Percentiles rank a stretch among this genome's conserved stretches.
These are phyloP conservation scores for Nothura maculosa DNA, from an alignment of 2,797 vertebrate species.

Conservation along the genomic window DNA sequence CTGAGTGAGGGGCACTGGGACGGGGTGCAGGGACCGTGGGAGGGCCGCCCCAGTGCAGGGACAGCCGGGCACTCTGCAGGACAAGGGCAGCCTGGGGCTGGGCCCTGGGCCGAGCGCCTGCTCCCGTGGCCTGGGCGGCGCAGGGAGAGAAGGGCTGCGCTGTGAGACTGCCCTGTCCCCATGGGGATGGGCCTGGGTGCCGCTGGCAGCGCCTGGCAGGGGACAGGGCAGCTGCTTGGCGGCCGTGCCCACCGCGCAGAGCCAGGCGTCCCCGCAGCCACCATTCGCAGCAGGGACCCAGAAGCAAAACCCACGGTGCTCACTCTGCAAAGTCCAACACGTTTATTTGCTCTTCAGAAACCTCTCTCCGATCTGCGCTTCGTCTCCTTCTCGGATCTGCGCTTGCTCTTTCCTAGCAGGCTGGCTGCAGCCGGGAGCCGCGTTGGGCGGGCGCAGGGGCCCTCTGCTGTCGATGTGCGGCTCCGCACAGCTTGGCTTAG, in stretches of 20 bases:
- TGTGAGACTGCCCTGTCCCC: no score
- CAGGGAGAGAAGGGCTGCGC: no score
- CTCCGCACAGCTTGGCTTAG: background rate
- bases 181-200: background rate
- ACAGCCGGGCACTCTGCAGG: no score
- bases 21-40: no score
- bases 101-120: no score
- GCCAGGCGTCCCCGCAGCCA: fast-evolving
- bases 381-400: background rate
- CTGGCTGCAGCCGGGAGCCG: background rate
- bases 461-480: background rate
- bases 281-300: background rate
- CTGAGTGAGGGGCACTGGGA: no score
- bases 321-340: slow-evolving; percentile 24
- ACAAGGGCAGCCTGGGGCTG: no score
- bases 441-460: background rate
- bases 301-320: background rate
- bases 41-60: no score
- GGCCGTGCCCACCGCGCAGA: no score
- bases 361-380: background rate
- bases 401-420: background rate
- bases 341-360: slow-evolving; percentile 51
- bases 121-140: no score
- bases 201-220: background rate
- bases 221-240: no score